Evolutionary conservation across 2,113 vertebrate genomes (phyloP).

Genomic region (Shinisaurus crocodilurus): DNA sequence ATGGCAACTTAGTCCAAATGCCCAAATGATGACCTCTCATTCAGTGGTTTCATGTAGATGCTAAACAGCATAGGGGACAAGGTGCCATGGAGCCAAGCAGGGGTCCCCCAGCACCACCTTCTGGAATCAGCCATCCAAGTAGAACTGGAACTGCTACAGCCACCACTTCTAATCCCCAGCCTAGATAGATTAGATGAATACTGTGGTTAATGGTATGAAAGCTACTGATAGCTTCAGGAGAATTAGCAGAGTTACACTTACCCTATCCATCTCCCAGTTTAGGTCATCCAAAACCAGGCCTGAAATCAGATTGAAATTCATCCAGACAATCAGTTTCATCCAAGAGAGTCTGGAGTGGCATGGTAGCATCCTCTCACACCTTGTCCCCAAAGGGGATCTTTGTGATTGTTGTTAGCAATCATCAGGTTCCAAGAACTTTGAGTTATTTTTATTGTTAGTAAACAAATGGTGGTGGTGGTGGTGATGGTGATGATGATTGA

Average conservation of each 20-base stretch:
- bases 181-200: no score
- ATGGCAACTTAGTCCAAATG: no score
- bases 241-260: no score
- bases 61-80: background rate
- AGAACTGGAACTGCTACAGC: background rate
- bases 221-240: background rate
- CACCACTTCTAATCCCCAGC: background rate
- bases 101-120: background rate
- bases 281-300: background rate
- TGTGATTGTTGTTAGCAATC: no score
- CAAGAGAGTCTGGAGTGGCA: background rate
- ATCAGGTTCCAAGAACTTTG: no score
- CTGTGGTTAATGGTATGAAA: no score
- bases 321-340: background rate
- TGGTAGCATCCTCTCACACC: background rate
- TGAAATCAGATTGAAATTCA: background rate
- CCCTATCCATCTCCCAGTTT: no score
- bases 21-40: no score
- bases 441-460: no score
- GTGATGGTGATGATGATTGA: no score
- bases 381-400: no score
- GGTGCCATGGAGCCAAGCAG: background rate
- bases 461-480: no score
- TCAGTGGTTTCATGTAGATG: background rate
- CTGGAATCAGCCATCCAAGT: background rate